Evolutionary conservation across 1,140 invertebrate species (phyloP), one percentile per base, ranked within the genome.

Genomic region (Drosophila trapezifrons): DNA sequence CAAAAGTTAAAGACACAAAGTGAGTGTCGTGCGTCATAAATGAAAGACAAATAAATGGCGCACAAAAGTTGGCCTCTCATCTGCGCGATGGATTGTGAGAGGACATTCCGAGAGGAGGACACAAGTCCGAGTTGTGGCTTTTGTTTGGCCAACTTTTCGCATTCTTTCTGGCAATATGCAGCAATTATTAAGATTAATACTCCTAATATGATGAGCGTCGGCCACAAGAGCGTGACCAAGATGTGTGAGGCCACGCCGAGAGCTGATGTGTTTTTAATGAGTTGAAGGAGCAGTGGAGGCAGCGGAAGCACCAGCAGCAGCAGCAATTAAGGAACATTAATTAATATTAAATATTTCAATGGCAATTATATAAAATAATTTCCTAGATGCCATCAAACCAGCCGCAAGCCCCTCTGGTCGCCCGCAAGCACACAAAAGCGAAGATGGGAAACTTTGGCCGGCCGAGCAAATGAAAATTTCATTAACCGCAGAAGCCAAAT

Each of bases 261-360:
- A 52, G 38, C 73, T 89, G 84, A 89, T 89, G 84, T 80, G 80
- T 80, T 89, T 89, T 89, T 89, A 89, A 89, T 89, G 84, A 89
- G 83, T 82, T 87, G 43, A 40, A 66, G 62, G 49, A 32, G 37
- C 40, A 42, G 20, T 38, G 29, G 18, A 70, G 45, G 52, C 67
- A 42, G 20, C 43, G 29, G 18, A 70, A 49, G 52, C 67, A 63
- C 38, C 45, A 60, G 83, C 83, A 45, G 52, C 67, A 63, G 43
- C 45, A 64, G 83, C 83, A 84, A 87, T 87, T 87, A 87, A 89
- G 76, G 80, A 47, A 69, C 84, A 89, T 89, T 87, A 89, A 89
- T 89, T 89, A 89, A 89, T 89, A 84, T 90, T 89, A 89, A 89
- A 89, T 89, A 89, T 90, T 89, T 89, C 80, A 89, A 72, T 71